Percentiles rank a stretch among this genome's conserved stretches.
These are phyloP conservation scores for Proisotoma minuta DNA, from an alignment of 2,888 invertebrate species.

Conservation along the genomic window DNA sequence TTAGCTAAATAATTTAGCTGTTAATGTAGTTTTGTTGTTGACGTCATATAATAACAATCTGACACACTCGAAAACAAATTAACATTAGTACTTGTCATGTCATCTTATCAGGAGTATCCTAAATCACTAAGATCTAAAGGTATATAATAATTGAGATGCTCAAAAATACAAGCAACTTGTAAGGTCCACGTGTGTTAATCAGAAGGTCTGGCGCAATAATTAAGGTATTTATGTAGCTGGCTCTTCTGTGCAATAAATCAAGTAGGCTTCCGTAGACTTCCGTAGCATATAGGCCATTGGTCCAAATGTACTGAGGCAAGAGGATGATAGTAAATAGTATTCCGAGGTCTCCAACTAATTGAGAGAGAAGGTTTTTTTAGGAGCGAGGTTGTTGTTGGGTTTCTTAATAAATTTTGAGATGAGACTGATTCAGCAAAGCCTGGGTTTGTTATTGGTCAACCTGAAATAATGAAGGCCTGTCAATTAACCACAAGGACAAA, in stretches of 20 bases:
- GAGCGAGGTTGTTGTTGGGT: neutral
- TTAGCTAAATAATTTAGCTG: no score
- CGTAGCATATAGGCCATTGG: conserved; percentile 13
- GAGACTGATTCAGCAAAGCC: conserved; percentile 47
- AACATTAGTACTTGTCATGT: no score
- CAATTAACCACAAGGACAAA: neutral
- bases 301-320: conserved; percentile 1
- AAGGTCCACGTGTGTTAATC: neutral
- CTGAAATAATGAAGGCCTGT: conserved; percentile 24
- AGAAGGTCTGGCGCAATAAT: conserved; percentile 5
- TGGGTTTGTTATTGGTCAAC: conserved; percentile 46
- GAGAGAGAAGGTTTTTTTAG: neutral
- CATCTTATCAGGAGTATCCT: no score
- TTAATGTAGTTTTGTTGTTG: no score
- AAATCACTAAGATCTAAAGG: no score
- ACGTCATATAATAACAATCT: no score
- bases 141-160: no score
- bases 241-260: neutral
- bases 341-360: neutral
- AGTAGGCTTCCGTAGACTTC: neutral
- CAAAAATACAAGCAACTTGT: no score
- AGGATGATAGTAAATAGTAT: neutral
- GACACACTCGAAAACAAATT: no score
- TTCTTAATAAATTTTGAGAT: no score
- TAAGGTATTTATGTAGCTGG: neutral